Conservation (phyloP, 2,888 invertebrate species). For the Megamerina dolium region DNA sequence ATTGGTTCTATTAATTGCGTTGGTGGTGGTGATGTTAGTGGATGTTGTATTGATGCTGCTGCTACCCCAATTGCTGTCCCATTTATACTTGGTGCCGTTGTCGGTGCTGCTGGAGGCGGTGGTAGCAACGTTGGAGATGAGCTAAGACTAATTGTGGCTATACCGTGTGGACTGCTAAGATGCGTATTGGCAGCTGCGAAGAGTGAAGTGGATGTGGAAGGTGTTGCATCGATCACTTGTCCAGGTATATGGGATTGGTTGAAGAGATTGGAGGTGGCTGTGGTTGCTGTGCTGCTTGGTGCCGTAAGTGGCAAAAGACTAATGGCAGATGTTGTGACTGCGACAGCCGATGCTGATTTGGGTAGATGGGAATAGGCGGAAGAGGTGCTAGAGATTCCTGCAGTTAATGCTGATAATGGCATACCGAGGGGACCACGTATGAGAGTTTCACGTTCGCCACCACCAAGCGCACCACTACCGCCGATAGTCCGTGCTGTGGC, state of each 20-base stretch:
- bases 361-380: conserved; percentile 28
- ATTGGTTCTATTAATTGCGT: conserved; percentile 4
- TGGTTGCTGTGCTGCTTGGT: conserved; percentile 22
- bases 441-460: conserved; percentile 19
- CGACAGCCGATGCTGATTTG: conserved; percentile 14
- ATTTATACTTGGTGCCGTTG: background rate
- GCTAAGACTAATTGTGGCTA: background rate
- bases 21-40: conserved; percentile 3
- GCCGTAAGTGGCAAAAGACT: conserved; percentile 35
- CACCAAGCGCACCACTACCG: conserved; percentile 23
- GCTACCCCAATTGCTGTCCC: background rate
- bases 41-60: no score
- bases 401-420: conserved; percentile 28
- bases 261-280: conserved; percentile 15
- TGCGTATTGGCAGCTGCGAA: background rate
- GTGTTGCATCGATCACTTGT: conserved; percentile 28
- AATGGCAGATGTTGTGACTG: conserved; percentile 19
- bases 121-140: background rate
- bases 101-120: background rate
- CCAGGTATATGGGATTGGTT: conserved; percentile 30
- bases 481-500: no score
- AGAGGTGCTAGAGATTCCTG: no score
- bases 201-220: background rate
- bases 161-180: no score
- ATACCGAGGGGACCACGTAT: conserved; percentile 39